Conservation (phyloP, 2,113 vertebrate species). For the Coreoperca whiteheadi region DNA sequence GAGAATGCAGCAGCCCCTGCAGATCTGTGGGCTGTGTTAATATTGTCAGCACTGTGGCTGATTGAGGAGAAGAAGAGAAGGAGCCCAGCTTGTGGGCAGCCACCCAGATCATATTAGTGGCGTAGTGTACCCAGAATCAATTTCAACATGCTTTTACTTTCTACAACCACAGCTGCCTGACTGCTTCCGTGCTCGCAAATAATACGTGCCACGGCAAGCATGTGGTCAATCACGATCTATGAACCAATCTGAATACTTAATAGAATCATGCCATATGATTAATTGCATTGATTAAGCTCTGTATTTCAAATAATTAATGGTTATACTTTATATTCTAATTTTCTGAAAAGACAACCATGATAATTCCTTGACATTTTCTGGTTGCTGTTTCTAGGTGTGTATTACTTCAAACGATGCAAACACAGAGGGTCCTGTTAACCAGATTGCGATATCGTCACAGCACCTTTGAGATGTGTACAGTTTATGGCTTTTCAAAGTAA, state of each 20-base stretch:
- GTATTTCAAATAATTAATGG: slow-evolving; percentile 50
- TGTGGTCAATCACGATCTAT: slow-evolving; percentile 69
- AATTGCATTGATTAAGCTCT: slow-evolving; percentile 62
- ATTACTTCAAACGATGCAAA: slow-evolving; percentile 13
- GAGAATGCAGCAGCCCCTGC: slow-evolving; percentile 62
- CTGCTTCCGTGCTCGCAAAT: slow-evolving; percentile 70
- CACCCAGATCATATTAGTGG: slow-evolving; percentile 81
- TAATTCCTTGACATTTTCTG: neutral
- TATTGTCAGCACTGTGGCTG: slow-evolving; percentile 77
- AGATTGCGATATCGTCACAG: slow-evolving; percentile 8
- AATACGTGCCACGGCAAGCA: slow-evolving; percentile 66
- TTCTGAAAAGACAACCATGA: slow-evolving; percentile 1
- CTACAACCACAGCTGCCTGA: slow-evolving; percentile 75
- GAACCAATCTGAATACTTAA: slow-evolving; percentile 63
- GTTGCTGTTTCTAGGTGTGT: neutral
- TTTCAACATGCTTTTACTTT: slow-evolving; percentile 80
- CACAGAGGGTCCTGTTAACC: slow-evolving; percentile 6
- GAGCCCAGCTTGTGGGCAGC: slow-evolving; percentile 80
- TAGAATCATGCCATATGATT: slow-evolving; percentile 67
- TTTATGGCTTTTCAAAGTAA: slow-evolving; percentile 48
- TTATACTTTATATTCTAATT: slow-evolving; percentile 5
- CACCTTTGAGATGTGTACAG: slow-evolving; percentile 46
- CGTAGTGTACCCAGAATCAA: slow-evolving; percentile 80
- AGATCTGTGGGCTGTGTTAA: slow-evolving; percentile 74
- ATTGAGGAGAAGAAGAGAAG: slow-evolving; percentile 77